These are phyloP conservation scores for Homarus gammarus DNA, from an alignment of 2,888 invertebrate species.

Conservation along the genomic window DNA sequence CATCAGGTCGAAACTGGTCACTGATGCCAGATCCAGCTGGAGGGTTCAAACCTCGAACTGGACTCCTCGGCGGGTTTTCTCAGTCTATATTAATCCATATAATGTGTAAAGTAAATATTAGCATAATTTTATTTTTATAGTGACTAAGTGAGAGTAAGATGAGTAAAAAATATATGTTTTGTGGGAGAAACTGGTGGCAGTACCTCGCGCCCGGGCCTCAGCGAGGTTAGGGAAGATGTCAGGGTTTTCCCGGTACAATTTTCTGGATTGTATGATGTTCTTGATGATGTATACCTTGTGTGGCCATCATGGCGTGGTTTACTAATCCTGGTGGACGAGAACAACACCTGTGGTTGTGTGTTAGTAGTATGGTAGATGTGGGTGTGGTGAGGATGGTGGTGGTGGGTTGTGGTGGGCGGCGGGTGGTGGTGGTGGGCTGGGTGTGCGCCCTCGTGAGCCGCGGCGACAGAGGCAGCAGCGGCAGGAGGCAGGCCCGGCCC, in stretches of 20 bases:
- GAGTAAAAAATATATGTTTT: too few relatives aligned
- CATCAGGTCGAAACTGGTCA: neutral
- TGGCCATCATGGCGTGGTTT: too few relatives aligned
- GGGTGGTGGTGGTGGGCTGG: constrained; percentile 1
- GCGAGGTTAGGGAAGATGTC: constrained; percentile 20
- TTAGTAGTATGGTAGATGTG: neutral
- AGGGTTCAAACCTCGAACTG: neutral
- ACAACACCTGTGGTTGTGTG: neutral
- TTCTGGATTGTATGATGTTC: neutral
- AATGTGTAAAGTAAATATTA: neutral
- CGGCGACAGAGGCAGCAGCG: constrained; percentile 51
- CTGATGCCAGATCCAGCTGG: constrained; percentile 28
- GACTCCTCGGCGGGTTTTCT: neutral
- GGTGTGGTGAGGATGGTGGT: constrained; percentile 10
- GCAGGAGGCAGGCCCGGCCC: constrained; percentile 37
- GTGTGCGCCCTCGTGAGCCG: constrained; percentile 31
- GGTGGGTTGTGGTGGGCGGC: neutral
- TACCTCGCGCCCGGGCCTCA: neutral
- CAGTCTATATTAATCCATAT: neutral
- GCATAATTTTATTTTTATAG: too few relatives aligned
- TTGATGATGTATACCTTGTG: too few relatives aligned
- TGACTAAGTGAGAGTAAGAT: too few relatives aligned
- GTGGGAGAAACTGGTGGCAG: neutral
- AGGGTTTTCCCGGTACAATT: neutral
- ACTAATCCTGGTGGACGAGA: neutral